These are phyloP conservation scores for Chrysolina americana DNA, from an alignment of 2,888 invertebrate genomes.

Conservation along the genomic window DNA sequence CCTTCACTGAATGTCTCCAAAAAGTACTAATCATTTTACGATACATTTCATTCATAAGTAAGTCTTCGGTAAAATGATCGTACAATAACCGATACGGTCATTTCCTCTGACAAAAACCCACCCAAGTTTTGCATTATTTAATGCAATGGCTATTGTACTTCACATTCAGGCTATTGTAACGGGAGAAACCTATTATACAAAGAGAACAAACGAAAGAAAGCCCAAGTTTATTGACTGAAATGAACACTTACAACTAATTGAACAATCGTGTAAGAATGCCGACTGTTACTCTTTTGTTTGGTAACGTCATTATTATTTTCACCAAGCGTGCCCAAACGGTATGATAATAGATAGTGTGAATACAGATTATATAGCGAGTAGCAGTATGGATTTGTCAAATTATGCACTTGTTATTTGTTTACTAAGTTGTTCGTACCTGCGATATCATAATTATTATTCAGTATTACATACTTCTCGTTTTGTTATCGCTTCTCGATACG, in stretches of 20 bases:
- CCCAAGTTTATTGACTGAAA: constrained; percentile 4
- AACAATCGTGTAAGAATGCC: constrained; percentile 18
- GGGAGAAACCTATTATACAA: background rate
- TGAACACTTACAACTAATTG: background rate
- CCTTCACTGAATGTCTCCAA: too few relatives aligned
- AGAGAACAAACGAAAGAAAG: constrained; percentile 1
- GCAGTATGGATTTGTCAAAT: background rate
- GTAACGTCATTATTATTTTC: constrained; percentile 14
- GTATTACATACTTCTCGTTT: too few relatives aligned
- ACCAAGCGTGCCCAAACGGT: constrained; percentile 2
- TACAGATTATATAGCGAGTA: background rate
- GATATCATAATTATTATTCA: background rate
- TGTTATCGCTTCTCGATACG: too few relatives aligned
- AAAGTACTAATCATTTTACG: too few relatives aligned
- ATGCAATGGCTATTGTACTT: background rate
- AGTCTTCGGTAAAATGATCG: too few relatives aligned
- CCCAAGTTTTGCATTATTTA: background rate
- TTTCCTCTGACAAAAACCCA: background rate
- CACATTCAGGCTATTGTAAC: background rate
- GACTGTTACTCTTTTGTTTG: background rate
- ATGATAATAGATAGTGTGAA: background rate
- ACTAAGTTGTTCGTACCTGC: background rate
- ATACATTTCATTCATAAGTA: too few relatives aligned
- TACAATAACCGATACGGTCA: too few relatives aligned
- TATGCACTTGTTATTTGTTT: background rate